phyloP scores from a whole-genome alignment of 2,888 invertebrate genomes.

The Biston betularia region DNA sequence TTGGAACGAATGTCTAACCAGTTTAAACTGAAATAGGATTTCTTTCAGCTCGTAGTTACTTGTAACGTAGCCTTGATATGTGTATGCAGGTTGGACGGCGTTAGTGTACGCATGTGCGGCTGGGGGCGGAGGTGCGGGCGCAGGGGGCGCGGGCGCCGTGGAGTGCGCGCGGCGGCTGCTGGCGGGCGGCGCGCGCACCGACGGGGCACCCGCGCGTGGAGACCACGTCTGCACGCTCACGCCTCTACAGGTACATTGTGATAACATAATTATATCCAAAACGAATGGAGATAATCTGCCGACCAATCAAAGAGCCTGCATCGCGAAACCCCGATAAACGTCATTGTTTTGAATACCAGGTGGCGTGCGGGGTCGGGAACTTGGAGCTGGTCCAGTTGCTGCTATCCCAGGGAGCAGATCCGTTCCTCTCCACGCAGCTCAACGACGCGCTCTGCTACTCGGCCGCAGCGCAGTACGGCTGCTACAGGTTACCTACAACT shows the following conservation, averaged over 20 bases:
- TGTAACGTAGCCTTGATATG: too few species aligned
- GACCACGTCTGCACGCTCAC: slow-evolving; percentile 95
- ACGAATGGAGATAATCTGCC: too few species aligned
- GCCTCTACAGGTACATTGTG: slow-evolving; percentile 90
- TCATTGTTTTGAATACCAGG: slow-evolving; percentile 60
- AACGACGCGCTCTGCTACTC: slow-evolving; percentile 95
- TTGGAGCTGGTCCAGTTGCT: slow-evolving; percentile 92
- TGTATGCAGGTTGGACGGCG: slow-evolving; percentile 91
- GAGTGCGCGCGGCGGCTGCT: slow-evolving; percentile 89
- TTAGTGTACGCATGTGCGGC: slow-evolving; percentile 90
- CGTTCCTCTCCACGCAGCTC: slow-evolving; percentile 93
- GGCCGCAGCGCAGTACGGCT: slow-evolving; percentile 94
- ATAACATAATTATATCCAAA: too few species aligned
- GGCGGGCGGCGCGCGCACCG: slow-evolving; percentile 93
- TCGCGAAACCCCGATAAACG: too few species aligned
- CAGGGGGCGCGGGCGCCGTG: slow-evolving; percentile 74
- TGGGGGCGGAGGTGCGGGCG: slow-evolving; percentile 50
- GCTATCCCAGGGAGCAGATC: slow-evolving; percentile 94
- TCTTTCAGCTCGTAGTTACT: too few species aligned
- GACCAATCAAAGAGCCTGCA: too few species aligned
- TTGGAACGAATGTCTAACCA: too few species aligned
- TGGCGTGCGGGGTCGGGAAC: slow-evolving; percentile 93
- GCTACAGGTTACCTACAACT: slow-evolving; percentile 88
- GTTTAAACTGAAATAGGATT: too few species aligned
- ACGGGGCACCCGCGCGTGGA: slow-evolving; percentile 93